Evolutionary conservation across 2,113 vertebrate genomes (phyloP), one percentile per base, ranked within the genome.

Genomic region (Crocuta crocuta): DNA sequence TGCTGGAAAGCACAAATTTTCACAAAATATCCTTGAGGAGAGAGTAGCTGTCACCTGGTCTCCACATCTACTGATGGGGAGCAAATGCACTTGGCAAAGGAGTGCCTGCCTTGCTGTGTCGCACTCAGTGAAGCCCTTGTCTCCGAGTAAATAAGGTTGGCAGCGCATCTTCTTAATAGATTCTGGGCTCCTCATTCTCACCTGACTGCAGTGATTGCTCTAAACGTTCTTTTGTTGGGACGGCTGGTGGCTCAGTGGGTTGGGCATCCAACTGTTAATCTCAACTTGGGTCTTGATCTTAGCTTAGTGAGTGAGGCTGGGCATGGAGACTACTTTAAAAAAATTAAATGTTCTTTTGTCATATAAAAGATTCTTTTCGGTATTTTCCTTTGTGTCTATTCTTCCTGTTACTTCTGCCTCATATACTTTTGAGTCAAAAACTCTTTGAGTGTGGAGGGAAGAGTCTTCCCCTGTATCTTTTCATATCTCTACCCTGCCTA

Each of bases 71-170:
- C 68, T 28, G 68, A 23, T 26, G 13, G 4, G 10, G 43, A 45
- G 35, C 53, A 33, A 33, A 78, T 24, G 61, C 1, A 4, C 12
- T 48, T 79, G 70, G 43, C 53, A 15, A 6, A 19, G 26, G 7
- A 7, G 21, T 17, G 10, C 24, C 10, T 8, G 24, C 63, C 21
- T 45, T 19, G 33, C 81, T 53, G 39, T n/a, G 5, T 23, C 0
- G 0, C 11, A 0, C 28, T 63, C 39, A 1, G 33, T 0, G 3
- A 17, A 15, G 65, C 7, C 24, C 5, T 45, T 5, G 23, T 70
- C n/a, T 12, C 28, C 2, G 61, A 23, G 23, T 24, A 55, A 33
- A 26, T 1, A 17, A 10, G 6, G 2, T 26, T 78, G 21, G 5
- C 86, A 48, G 65, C 43, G 24, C 24, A 23, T 71, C 17, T 26